Evolutionary conservation across 2,888 invertebrate species (phyloP).

Genomic region (Catotricha subobsoleta): DNA sequence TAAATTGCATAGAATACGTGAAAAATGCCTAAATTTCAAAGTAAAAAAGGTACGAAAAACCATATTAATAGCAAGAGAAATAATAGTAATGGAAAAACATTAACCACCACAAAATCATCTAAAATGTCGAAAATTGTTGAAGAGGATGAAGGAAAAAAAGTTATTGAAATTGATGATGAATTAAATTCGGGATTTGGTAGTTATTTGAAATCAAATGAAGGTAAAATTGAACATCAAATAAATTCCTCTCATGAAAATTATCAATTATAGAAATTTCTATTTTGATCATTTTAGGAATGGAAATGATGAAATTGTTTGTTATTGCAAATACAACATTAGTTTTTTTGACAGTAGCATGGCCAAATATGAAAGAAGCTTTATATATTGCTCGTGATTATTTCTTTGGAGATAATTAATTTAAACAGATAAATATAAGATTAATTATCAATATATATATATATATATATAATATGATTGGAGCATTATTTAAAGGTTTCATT

Average conservation of each 20-base stretch:
- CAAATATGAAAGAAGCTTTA: slow-evolving; percentile 43
- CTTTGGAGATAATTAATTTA: slow-evolving; percentile 19
- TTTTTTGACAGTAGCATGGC: slow-evolving; percentile 54
- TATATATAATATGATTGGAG: slow-evolving; percentile 38
- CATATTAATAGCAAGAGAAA: too few species aligned
- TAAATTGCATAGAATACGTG: too few species aligned
- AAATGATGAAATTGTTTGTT: slow-evolving; percentile 66
- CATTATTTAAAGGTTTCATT: slow-evolving; percentile 43
- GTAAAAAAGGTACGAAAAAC: too few species aligned
- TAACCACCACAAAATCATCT: too few species aligned
- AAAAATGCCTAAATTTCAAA: too few species aligned
- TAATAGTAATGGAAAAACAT: too few species aligned
- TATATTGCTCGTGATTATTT: slow-evolving; percentile 35
- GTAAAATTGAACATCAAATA: too few species aligned
- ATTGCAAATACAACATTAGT: slow-evolving; percentile 55
- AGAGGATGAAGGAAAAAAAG: too few species aligned
- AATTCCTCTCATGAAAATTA: too few species aligned
- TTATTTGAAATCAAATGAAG: slow-evolving; percentile 26
- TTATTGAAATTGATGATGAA: slow-evolving; percentile 20
- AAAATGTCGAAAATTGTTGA: too few species aligned
- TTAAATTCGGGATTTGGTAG: slow-evolving; percentile 28
- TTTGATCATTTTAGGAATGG: slow-evolving; percentile 33
- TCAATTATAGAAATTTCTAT: slow-evolving; percentile 1
- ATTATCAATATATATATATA: not conserved
- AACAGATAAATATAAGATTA: slow-evolving; percentile 1